Evolutionary conservation across 2,888 invertebrate species (phyloP), one percentile per base, ranked within the genome.

Genomic region (Pyrocoelia pectoralis): DNA sequence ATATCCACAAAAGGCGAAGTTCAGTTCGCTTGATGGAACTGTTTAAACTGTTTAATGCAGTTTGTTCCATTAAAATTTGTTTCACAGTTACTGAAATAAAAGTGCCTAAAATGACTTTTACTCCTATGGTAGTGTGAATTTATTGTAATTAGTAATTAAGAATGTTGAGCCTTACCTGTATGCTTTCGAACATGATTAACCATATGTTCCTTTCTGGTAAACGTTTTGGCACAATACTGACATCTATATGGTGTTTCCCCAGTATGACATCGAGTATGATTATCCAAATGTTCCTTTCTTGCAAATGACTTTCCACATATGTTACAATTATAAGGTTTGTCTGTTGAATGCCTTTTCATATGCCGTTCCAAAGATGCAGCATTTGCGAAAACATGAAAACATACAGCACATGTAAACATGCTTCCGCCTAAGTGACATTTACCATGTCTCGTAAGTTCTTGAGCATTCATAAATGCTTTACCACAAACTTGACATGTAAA

Each of bases 291-390:
- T 78, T 94, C 94, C 79, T 94, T 94, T 58, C 94, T 86, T 9
- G 93, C 92, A 81, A 94, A 94, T 18, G 91, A 90, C 81, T 94
- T 94, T 70, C 92, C 92, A 81, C 94, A 94, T 74, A 91, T 90
- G 14, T 91, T 89, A 82, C 94, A 94, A 65, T 90, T 91, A 77
- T 93, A 93, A 2, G 93, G 93, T 78, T 93, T 93, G 79, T 93
- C 93, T 63, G 92, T 92, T 2, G 92, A 88, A 78, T 93, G 87
- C 52, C 93, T 85, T 79, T 94, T 93, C 83, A 91, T 89, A 76
- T 92, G 92, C 62, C 92, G 85, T 77, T 93, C 93, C 71, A 88
- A 77, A 59, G 86, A 86, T 38, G 88, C 87, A 60, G 88, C 89
- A 76, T 89, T 90, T 33, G 89, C 90, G 77, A 90, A 90, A 48